A percentile compares a stretch with the other conserved stretches of the same genome.
Evolutionary conservation across 2,797 vertebrate species (phyloP).

Genomic region (Acanthurus tractus): DNA sequence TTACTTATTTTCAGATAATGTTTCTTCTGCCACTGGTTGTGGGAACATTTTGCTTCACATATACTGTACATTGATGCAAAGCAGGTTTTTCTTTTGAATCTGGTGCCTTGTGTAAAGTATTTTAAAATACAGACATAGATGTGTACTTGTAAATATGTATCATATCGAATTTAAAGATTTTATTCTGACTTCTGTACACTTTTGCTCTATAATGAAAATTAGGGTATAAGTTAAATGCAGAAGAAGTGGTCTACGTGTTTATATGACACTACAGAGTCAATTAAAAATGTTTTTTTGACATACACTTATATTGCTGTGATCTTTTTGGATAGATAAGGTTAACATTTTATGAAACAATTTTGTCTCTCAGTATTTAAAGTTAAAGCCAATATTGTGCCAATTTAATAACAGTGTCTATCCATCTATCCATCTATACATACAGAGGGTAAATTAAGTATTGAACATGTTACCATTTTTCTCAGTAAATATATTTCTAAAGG

Average conservation of each 20-base stretch:
- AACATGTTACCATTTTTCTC: too few species aligned
- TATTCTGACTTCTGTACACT: slow-evolving; percentile 7
- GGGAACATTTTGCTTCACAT: background rate
- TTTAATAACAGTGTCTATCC: too few species aligned
- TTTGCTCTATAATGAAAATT: slow-evolving; percentile 12
- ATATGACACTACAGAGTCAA: background rate
- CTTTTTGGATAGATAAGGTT: background rate
- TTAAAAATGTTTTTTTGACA: slow-evolving; percentile 10
- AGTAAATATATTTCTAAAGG: too few species aligned
- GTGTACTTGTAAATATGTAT: slow-evolving; percentile 61
- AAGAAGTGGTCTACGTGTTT: background rate
- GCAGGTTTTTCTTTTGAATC: slow-evolving; percentile 1
- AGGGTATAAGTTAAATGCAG: background rate
- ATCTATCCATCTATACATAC: background rate
- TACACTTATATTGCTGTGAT: background rate
- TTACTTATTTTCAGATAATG: background rate
- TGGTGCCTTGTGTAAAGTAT: slow-evolving; percentile 43
- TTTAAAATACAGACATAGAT: background rate
- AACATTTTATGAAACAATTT: too few species aligned
- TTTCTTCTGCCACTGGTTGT: background rate
- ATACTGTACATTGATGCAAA: slow-evolving; percentile 13
- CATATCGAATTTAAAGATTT: slow-evolving; percentile 27
- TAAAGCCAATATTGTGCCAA: too few species aligned
- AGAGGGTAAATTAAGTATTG: too few species aligned
- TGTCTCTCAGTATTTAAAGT: too few species aligned